Percentiles rank a stretch among this genome's conserved stretches.
phyloP scores from a whole-genome alignment of 2,797 vertebrate species.

The Morus bassanus region DNA sequence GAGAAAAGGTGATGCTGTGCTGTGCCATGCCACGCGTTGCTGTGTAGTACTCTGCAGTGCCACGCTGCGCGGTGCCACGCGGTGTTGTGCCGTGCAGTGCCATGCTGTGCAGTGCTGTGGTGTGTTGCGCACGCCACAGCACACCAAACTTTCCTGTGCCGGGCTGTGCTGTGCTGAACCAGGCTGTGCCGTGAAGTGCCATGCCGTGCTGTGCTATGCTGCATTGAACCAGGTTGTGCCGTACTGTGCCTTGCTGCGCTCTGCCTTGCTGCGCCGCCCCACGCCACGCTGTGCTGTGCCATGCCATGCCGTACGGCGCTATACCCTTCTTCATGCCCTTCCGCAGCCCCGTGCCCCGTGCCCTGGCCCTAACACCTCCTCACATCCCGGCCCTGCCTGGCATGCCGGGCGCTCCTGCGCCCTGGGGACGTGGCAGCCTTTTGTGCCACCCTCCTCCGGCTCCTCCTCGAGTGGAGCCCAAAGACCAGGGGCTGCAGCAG shows the following conservation, averaged over 20 bases:
- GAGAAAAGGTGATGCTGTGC: background rate
- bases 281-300: rapidly evolving
- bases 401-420: background rate
- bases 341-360: rapidly evolving
- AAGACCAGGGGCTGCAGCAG: background rate
- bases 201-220: rapidly evolving
- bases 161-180: background rate
- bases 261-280: rapidly evolving
- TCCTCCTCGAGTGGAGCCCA: background rate
- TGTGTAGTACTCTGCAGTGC: background rate
- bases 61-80: rapidly evolving
- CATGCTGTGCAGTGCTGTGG: background rate
- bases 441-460: background rate
- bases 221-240: background rate
- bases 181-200: background rate
- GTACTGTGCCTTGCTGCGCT: rapidly evolving
- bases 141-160: too few species aligned
- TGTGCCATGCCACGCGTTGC: background rate
- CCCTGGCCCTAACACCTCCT: background rate
- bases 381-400: background rate
- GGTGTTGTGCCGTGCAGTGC: background rate
- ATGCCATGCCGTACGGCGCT: rapidly evolving
- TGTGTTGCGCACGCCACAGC: background rate
- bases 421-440: background rate
- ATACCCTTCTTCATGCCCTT: background rate